Evolutionary conservation across 1,140 invertebrate species (phyloP).

Genomic region (Marisa cornuarietis): DNA sequence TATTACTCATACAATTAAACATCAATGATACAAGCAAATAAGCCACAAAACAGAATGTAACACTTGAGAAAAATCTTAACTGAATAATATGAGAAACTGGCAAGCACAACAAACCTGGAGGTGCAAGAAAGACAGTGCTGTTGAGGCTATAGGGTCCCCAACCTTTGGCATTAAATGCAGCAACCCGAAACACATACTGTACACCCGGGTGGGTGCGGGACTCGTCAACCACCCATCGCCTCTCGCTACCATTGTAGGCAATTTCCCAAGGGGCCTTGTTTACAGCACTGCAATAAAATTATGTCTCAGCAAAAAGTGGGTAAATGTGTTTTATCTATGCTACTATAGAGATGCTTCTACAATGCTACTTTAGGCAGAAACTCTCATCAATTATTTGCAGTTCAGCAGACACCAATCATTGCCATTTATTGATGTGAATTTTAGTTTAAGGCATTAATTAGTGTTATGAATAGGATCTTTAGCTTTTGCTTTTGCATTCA

Average conservation of each 20-base stretch:
- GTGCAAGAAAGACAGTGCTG: conserved; percentile 43
- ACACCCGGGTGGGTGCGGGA: conserved; percentile 67
- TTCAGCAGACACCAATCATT: too few relatives aligned
- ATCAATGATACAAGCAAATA: not conserved
- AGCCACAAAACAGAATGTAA: not conserved
- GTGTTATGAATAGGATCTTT: too few relatives aligned
- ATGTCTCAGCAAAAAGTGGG: not conserved
- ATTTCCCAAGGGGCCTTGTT: conserved; percentile 70
- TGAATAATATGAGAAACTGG: not conserved
- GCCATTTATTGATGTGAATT: too few relatives aligned
- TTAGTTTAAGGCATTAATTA: too few relatives aligned
- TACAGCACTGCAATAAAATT: conserved; percentile 32
- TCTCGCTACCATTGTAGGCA: conserved; percentile 85
- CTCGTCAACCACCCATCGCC: conserved; percentile 80
- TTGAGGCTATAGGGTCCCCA: conserved; percentile 74
- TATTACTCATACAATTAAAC: not conserved
- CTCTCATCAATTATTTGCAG: too few relatives aligned
- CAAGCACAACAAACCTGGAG: conserved; percentile 25
- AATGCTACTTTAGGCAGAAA: too few relatives aligned
- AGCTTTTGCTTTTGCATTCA: too few relatives aligned
- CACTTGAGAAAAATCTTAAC: not conserved
- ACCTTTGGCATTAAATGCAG: conserved; percentile 83
- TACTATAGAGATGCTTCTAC: too few relatives aligned
- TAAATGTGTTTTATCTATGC: not conserved
- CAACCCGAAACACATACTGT: conserved; percentile 79